These are phyloP conservation scores for Riptortus pedestris DNA, from an alignment of 1,140 invertebrate genomes.

Conservation along the genomic window DNA sequence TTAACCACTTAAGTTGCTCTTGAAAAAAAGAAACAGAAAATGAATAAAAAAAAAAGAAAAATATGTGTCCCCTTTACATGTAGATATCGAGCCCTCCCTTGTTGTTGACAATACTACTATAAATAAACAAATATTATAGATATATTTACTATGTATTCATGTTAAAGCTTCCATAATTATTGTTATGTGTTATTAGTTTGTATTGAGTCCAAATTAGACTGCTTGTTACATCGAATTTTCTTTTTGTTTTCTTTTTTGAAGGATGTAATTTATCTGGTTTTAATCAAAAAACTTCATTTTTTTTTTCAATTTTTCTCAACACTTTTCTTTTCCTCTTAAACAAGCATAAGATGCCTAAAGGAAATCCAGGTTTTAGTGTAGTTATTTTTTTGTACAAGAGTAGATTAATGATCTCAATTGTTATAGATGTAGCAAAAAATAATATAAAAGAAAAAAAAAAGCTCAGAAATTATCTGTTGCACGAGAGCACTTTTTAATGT, in stretches of 20 bases:
- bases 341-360: background rate
- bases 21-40: too few relatives aligned
- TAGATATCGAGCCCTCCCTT: slow-evolving; percentile 11
- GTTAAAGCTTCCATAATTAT: slow-evolving; percentile 15
- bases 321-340: too few relatives aligned
- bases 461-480: slow-evolving; percentile 7
- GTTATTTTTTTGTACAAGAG: background rate
- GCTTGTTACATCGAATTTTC: slow-evolving; percentile 11
- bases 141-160: slow-evolving; percentile 5
- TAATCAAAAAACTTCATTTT: too few relatives aligned
- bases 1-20: too few relatives aligned
- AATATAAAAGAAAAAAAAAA: background rate
- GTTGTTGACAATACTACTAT: slow-evolving; percentile 13
- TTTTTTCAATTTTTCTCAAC: too few relatives aligned
- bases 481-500: slow-evolving; percentile 4
- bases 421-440: background rate
- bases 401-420: background rate
- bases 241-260: background rate
- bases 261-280: background rate
- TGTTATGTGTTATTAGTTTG: slow-evolving; percentile 16
- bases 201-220: slow-evolving; percentile 1
- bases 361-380: slow-evolving; percentile 3
- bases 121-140: slow-evolving; percentile 3
- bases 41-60: background rate
- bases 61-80: too few relatives aligned